Evolutionary conservation across 2,113 vertebrate species (phyloP), one percentile per base, ranked within the genome.

Genomic region (Setophaga coronata): DNA sequence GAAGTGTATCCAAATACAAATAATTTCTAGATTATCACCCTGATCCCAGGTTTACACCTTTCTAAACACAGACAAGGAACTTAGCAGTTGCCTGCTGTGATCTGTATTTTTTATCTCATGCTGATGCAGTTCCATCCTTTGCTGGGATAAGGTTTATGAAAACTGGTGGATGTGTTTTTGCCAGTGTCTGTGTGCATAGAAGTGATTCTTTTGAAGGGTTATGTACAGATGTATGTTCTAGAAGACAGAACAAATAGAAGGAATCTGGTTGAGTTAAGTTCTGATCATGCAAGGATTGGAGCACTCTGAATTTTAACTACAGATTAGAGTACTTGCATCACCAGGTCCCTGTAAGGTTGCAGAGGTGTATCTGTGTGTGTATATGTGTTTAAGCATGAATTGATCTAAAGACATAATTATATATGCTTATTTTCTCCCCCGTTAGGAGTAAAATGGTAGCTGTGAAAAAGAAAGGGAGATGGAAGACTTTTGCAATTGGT

Each of bases 221-320:
- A 62, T 19, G 7, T 76, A 87, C 82, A 94, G 73, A 65, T 67
- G 2, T 38, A 14, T 94, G 57, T 94, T 95, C 77, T 84, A 94
- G 89, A 17, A 82, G 70, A 82, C 25, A 45, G 61, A 89, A 65
- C 65, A 94, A 92, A 72, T 29, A 76, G 51, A 82, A 53, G 65
- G 73, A 66, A 64, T 66, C 33, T 9, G 17, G 19, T 12, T 82
- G 58, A 82, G 40, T 38, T 43, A 40, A 42, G 26, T 28, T 8
- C 38, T 69, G 70, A 53, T 72, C 40, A 2, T 7, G 7, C 33
- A 77, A 50, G 64, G 50, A 69, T 45, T 2, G 12, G 29, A 72
- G 10, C 3, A 2, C 36, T 67, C 43, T n/a, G 34, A 64, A 34
- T 61, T 82, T 42, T 72, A 34, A 57, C 25, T 13, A 31, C 16